These are phyloP conservation scores for Sturnira hondurensis DNA, from an alignment of 2,113 vertebrate species.

Conservation along the genomic window DNA sequence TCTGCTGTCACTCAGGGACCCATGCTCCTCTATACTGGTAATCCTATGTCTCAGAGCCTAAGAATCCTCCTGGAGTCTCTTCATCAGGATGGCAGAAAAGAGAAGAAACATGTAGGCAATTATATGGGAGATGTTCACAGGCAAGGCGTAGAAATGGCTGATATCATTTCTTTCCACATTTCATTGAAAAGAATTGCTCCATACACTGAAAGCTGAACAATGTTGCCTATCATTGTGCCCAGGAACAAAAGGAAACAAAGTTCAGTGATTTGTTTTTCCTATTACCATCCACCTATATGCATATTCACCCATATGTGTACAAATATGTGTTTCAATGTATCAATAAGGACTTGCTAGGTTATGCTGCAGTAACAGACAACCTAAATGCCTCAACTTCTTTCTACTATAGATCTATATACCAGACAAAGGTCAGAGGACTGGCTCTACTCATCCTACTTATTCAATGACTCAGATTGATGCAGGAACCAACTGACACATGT, in stretches of 20 bases:
- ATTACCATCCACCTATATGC: background rate
- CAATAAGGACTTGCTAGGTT: background rate
- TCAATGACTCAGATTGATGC: background rate
- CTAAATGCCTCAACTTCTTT: background rate
- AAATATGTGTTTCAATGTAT: background rate
- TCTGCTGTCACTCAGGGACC: no score
- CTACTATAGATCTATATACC: background rate
- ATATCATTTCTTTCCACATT: background rate
- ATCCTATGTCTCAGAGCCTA: background rate
- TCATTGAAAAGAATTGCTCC: background rate
- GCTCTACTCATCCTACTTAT: background rate
- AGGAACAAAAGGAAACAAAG: background rate
- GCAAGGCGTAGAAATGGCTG: background rate
- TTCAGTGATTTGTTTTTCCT: background rate
- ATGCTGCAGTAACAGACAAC: background rate
- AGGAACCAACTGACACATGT: background rate
- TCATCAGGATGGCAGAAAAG: background rate
- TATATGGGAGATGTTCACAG: background rate
- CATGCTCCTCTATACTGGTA: fast-evolving
- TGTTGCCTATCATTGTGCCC: background rate
- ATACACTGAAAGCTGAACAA: background rate
- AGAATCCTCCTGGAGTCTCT: background rate
- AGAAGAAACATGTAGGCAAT: background rate
- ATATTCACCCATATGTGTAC: background rate
- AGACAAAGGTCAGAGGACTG: background rate